These are phyloP conservation scores for Miltochrista miniata DNA, from an alignment of 2,888 invertebrate genomes.

Conservation along the genomic window DNA sequence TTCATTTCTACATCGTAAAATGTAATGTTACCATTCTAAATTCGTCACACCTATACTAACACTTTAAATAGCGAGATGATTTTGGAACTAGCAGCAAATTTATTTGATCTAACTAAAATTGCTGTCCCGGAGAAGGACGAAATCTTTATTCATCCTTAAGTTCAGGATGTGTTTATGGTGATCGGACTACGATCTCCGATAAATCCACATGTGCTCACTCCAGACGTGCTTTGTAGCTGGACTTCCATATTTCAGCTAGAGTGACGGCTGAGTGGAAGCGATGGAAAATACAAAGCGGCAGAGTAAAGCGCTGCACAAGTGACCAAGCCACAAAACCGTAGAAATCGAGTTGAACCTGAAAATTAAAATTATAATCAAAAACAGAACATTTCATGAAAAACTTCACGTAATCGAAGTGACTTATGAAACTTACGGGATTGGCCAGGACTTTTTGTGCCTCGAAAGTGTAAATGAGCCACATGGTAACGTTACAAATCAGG, in stretches of 20 bases:
- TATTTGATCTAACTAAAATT: slow-evolving; percentile 70
- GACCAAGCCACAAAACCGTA: slow-evolving; percentile 97
- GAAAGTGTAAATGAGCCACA: slow-evolving; percentile 98
- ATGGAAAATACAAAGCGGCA: slow-evolving; percentile 98
- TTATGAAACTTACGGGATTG: slow-evolving; percentile 88
- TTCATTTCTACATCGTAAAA: slow-evolving; percentile 40
- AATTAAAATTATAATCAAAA: not conserved
- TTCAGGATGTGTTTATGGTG: slow-evolving; percentile 46
- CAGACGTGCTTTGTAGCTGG: slow-evolving; percentile 95
- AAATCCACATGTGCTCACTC: slow-evolving; percentile 84
- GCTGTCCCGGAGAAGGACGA: slow-evolving; percentile 78
- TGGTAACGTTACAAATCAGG: slow-evolving; percentile 96
- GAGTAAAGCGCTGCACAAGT: slow-evolving; percentile 94
- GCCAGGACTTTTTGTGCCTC: slow-evolving; percentile 97
- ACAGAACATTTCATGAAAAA: too few species aligned
- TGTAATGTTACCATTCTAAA: slow-evolving; percentile 53
- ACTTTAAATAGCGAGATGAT: slow-evolving; percentile 65
- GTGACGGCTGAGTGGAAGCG: slow-evolving; percentile 97
- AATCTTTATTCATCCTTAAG: slow-evolving; percentile 56
- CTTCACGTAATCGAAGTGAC: too few species aligned
- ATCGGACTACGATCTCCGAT: slow-evolving; percentile 52
- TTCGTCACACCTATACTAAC: slow-evolving; percentile 64
- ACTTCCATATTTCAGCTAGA: slow-evolving; percentile 98
- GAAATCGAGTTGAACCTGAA: slow-evolving; percentile 91
- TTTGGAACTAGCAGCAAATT: slow-evolving; percentile 65